Conservation (phyloP, 2,797 vertebrate genomes). For the Benthosema pterotum region DNA sequence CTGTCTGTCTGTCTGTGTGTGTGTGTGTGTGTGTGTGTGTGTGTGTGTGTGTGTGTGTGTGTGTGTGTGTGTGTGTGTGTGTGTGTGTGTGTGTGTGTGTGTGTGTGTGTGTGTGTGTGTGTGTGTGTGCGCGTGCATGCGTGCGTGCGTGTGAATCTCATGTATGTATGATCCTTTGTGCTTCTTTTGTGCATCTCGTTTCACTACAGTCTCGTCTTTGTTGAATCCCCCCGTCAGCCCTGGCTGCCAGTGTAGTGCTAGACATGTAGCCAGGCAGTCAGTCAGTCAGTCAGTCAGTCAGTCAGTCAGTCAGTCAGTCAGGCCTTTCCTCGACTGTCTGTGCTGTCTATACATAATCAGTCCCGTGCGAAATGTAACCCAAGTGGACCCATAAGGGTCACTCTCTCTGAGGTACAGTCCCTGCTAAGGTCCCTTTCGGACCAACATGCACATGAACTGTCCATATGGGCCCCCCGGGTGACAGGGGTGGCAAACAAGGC, state of each 20-base stretch:
- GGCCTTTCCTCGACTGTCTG: slow-evolving; percentile 16
- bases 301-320: too few relatives aligned
- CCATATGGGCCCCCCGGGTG: too few relatives aligned
- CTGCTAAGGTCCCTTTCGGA: neutral
- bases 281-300: too few relatives aligned
- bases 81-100: too few relatives aligned
- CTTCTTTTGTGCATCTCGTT: neutral
- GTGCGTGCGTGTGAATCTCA: slow-evolving; percentile 13
- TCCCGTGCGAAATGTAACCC: slow-evolving; percentile 8
- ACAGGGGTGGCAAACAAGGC: too few relatives aligned
- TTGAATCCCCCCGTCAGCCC: slow-evolving; percentile 28
- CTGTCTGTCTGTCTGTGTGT: neutral
- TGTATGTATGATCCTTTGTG: neutral
- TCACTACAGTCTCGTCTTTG: neutral
- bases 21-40: neutral
- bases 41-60: too few relatives aligned
- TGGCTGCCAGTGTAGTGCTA: slow-evolving; percentile 26
- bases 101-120: neutral
- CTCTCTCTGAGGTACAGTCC: too few relatives aligned
- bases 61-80: too few relatives aligned
- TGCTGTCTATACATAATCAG: slow-evolving; percentile 47
- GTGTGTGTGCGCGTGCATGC: neutral
- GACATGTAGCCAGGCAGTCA: slow-evolving; percentile 24
- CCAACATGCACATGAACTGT: too few relatives aligned
- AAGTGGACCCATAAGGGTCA: too few relatives aligned